Evolutionary conservation across 2,113 vertebrate genomes (phyloP).

Genomic region (Greenwoodochromis staneri): DNA sequence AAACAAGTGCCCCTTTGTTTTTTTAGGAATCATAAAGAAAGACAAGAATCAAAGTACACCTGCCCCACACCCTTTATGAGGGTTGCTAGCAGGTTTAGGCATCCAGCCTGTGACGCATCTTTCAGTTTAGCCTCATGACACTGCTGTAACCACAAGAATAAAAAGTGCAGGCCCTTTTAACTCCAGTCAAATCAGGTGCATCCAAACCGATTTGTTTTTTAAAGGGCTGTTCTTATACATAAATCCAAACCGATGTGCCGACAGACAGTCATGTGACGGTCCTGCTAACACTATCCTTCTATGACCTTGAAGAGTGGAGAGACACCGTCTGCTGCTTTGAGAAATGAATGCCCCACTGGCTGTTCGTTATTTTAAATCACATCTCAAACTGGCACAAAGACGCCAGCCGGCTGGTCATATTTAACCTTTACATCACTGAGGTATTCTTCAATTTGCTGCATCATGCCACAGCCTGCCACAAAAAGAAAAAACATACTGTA

Average conservation of each 20-base stretch:
- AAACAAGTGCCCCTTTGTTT: neutral
- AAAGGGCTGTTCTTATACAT: neutral
- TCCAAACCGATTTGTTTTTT: neutral
- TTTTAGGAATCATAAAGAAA: neutral
- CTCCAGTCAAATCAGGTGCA: neutral
- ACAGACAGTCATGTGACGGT: neutral
- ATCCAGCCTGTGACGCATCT: neutral
- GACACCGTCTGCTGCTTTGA: slow-evolving; percentile 5
- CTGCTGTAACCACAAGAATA: neutral
- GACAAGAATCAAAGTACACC: neutral
- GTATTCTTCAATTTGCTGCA: slow-evolving; percentile 14
- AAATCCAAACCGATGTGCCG: neutral
- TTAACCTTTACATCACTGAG: neutral
- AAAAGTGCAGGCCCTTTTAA: neutral
- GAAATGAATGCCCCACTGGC: slow-evolving; percentile 18
- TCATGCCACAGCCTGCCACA: slow-evolving; percentile 8
- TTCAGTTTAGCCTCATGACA: neutral
- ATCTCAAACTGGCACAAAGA: neutral
- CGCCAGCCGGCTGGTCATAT: slow-evolving; percentile 1
- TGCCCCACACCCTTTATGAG: neutral
- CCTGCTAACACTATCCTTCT: neutral
- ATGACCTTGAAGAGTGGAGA: slow-evolving; percentile 22
- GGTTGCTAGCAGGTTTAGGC: neutral
- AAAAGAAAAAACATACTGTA: neutral
- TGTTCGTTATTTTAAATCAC: neutral